Evolutionary conservation across 2,797 vertebrate genomes (phyloP).

Genomic region (Characodon lateralis): DNA sequence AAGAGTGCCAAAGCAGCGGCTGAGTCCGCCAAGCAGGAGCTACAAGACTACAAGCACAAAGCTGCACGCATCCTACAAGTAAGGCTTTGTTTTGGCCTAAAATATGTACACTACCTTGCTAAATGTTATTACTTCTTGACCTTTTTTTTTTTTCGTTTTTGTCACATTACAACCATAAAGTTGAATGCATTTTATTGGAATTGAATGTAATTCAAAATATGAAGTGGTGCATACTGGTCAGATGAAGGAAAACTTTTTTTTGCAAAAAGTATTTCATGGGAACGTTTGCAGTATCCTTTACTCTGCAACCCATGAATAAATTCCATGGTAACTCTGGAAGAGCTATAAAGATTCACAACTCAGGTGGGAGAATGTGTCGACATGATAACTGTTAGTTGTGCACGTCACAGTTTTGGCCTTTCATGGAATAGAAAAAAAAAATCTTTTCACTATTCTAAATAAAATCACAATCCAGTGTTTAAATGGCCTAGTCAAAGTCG

Average conservation of each 20-base stretch:
- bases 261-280: neutral
- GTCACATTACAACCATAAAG: neutral
- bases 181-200: neutral
- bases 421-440: neutral
- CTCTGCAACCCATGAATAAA: neutral
- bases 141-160: neutral
- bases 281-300: no score
- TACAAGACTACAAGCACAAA: slow-evolving; percentile 96
- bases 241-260: neutral
- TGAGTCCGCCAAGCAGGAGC: slow-evolving; percentile 88
- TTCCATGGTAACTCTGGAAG: neutral
- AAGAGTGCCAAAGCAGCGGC: slow-evolving; percentile 81
- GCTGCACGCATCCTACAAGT: slow-evolving; percentile 96
- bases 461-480: neutral
- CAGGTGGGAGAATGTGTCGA: neutral
- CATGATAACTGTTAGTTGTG: neutral
- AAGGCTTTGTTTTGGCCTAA: neutral
- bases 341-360: neutral
- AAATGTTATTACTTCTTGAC: neutral
- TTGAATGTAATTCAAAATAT: neutral
- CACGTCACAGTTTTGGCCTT: neutral
- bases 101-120: neutral
- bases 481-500: neutral
- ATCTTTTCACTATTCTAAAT: neutral
- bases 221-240: neutral